Base-by-base conservation (phyloP, 2,888 invertebrate species). In the Bursaphelenchus okinawaensis region DNA sequence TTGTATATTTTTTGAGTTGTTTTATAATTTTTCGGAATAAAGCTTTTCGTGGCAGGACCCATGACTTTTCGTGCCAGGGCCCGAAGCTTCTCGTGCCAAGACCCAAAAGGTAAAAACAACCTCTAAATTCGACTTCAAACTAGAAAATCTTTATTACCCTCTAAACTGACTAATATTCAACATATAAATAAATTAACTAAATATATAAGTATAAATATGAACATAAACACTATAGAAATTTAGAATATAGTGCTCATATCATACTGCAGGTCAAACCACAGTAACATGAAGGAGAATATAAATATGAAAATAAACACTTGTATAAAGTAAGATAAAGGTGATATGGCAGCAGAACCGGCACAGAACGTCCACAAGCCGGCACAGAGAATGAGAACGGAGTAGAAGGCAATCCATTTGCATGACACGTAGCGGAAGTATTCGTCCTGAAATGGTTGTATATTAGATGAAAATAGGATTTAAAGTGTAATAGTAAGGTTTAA, bases 261-360 rank as follows among this genome's bases (percentile, higher is more conserved):
- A 59, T 78, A 79, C 66, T 79, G 78, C 31, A 79, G 63, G 63
- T 79, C 79, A 52, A 79, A 79, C 79, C 79, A 79, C 52, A 79
- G 68, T 4, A 79, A 63, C 51, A 76, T 68, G 61, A 78, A 73
- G 4, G 73, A 68, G 66, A 77, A 73, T 0, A 73, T 52, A 22
- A 72, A 63, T 55, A 78, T 73, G 69, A 79, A 78, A 9, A 77
- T 51, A 58, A 74, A 63, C 58, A 74, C 70, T 22, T 75, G 68
- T 26, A 68, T 7, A 65, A 77, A 76, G 62, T 77, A 76, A 62
- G 73, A 52, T 23, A 68, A 26, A n/a, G 68, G 63, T 0, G 77
- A 67, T 7, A 76, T 62, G 3, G 60, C 72, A 16, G 54, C 22
- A 20, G 70, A 66, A 7, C 74, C 65, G 28, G 71, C 71, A 67